A percentile compares a stretch with the other conserved stretches of the same genome.
Evolutionary conservation across 53 echinoderm and acorn worm genomes (phyloP).

Genomic region (Arbacia lixula): DNA sequence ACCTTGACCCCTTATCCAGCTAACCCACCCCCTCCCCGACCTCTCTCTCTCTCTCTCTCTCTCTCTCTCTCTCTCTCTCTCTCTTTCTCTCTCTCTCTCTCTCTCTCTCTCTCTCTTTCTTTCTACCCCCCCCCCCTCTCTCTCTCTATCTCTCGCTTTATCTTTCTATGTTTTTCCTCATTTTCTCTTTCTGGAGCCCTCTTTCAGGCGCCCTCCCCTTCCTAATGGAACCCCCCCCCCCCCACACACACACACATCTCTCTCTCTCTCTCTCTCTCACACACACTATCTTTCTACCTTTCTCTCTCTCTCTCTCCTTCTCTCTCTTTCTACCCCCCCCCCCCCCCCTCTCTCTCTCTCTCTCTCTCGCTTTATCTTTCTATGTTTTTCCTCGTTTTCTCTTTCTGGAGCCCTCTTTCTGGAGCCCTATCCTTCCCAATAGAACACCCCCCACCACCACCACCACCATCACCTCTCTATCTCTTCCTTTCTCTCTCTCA

Average conservation of each 20-base stretch:
- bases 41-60: neutral
- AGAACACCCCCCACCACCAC: neutral
- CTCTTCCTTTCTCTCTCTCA: neutral
- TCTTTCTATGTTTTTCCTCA: too few species aligned
- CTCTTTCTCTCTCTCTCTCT: neutral
- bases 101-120: neutral
- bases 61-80: slow-evolving; percentile 1
- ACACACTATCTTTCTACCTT: neutral
- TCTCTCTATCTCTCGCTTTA: neutral
- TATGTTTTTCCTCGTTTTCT: neutral
- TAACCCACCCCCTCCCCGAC: neutral
- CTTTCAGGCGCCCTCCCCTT: neutral
- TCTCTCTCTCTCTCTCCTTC: neutral
- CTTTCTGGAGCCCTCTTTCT: neutral
- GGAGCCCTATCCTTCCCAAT: neutral
- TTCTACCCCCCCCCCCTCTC: neutral
- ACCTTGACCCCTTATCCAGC: neutral
- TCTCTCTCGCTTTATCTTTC: neutral
- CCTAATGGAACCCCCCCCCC: neutral
- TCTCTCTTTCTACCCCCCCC: neutral
- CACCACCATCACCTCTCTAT: too few species aligned
- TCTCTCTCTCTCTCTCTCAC: neutral
- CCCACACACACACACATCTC: too few species aligned
- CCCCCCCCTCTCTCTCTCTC: neutral
- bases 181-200: too few species aligned